phyloP scores from a whole-genome alignment of 2,888 invertebrate species.

The Nematopogon swammerdamellus region DNA sequence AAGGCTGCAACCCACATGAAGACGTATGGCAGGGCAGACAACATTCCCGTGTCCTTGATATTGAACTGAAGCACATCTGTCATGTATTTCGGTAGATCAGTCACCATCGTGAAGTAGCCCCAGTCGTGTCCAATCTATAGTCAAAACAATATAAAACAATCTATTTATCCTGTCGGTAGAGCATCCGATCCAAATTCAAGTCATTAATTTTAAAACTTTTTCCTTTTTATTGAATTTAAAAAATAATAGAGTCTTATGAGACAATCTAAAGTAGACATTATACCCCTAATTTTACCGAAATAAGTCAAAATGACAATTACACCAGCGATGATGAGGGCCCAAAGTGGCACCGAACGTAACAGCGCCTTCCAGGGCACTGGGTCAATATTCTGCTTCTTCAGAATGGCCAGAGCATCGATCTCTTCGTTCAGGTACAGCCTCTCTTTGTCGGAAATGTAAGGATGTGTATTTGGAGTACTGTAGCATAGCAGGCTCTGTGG shows the following conservation, averaged over 20 bases:
- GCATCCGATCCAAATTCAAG: slow-evolving; percentile 2
- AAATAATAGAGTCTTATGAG: too few relatives aligned
- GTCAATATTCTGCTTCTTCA: slow-evolving; percentile 36
- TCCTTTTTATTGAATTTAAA: too few relatives aligned
- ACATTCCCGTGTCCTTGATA: slow-evolving; percentile 59
- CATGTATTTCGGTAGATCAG: slow-evolving; percentile 69
- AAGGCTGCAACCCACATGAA: slow-evolving; percentile 66
- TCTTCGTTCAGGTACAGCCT: slow-evolving; percentile 55
- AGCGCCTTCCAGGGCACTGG: slow-evolving; percentile 70
- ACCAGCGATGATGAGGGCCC: slow-evolving; percentile 70
- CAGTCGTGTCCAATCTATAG: slow-evolving; percentile 65
- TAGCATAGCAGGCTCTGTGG: slow-evolving; percentile 42
- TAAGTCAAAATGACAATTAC: slow-evolving; percentile 26
- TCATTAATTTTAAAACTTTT: too few relatives aligned
- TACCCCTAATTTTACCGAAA: too few relatives aligned
- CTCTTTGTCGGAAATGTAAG: slow-evolving; percentile 52
- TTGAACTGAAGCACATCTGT: slow-evolving; percentile 64
- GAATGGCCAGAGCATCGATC: slow-evolving; percentile 45
- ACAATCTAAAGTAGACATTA: too few relatives aligned
- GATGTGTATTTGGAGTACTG: slow-evolving; percentile 51
- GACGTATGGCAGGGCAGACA: slow-evolving; percentile 63
- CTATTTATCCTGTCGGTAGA: neutral
- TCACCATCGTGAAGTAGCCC: slow-evolving; percentile 70
- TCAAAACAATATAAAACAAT: slow-evolving; percentile 7
- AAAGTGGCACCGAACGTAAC: slow-evolving; percentile 62